Conservation (phyloP, 2,888 invertebrate species). For the Microplitis manilae region DNA sequence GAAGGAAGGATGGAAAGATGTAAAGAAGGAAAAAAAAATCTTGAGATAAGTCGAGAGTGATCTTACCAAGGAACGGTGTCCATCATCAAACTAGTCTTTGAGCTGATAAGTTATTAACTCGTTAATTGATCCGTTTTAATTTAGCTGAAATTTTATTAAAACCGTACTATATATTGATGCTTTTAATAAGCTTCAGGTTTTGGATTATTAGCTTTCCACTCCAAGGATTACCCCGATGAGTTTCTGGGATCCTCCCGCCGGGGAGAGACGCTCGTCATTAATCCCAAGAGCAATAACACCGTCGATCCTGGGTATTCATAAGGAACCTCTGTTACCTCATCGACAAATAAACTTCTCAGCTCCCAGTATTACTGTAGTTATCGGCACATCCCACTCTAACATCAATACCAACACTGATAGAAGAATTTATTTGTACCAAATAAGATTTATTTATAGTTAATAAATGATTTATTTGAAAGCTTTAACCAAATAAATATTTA, state of each 20-base stretch:
- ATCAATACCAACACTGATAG: not conserved
- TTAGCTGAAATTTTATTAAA: slow-evolving; percentile 62
- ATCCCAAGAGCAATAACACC: slow-evolving; percentile 22
- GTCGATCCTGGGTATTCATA: slow-evolving; percentile 19
- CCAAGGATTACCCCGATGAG: slow-evolving; percentile 34
- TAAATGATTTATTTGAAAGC: too few relatives aligned
- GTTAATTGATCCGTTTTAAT: slow-evolving; percentile 62
- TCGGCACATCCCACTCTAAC: not conserved
- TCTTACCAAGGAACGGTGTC: not conserved
- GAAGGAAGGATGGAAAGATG: too few relatives aligned
- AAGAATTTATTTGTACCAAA: too few relatives aligned
- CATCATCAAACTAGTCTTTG: not conserved
- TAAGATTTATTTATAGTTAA: too few relatives aligned
- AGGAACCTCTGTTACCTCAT: slow-evolving; percentile 2
- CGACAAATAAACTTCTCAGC: not conserved
- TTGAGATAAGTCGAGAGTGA: too few relatives aligned
- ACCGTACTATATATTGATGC: slow-evolving; percentile 51
- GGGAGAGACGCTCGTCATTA: slow-evolving; percentile 17
- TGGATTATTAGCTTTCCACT: slow-evolving; percentile 49
- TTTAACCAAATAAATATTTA: too few relatives aligned
- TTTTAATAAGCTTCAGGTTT: slow-evolving; percentile 57
- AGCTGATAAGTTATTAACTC: slow-evolving; percentile 57
- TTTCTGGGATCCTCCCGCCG: slow-evolving; percentile 22
- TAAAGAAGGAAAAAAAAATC: too few relatives aligned
- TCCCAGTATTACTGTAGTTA: not conserved